These are phyloP conservation scores for Muscina levida DNA, from an alignment of 2,888 invertebrate species.

Conservation along the genomic window DNA sequence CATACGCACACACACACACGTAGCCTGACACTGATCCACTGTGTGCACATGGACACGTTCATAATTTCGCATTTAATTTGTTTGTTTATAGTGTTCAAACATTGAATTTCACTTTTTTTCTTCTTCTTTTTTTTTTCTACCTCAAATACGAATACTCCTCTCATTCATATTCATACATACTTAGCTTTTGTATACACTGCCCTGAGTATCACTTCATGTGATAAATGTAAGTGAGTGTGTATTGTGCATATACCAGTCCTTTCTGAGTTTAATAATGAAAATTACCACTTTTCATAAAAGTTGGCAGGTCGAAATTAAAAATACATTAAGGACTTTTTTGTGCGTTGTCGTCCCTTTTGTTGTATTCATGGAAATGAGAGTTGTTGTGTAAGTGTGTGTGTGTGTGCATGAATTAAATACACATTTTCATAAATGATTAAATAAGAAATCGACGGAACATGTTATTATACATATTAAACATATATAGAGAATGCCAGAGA, in stretches of 20 bases:
- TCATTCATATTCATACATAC: no score
- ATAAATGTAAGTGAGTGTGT: no score
- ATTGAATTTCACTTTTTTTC: slow-evolving; percentile 53
- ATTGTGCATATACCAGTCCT: no score
- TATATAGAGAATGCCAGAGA: not conserved
- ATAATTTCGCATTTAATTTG: not conserved
- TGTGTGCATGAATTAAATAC: slow-evolving; percentile 35
- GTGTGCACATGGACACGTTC: not conserved
- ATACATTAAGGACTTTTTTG: slow-evolving; percentile 58
- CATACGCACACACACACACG: no score
- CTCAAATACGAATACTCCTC: no score
- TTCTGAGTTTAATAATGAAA: slow-evolving; percentile 54
- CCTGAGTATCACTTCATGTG: no score
- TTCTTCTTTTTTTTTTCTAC: slow-evolving; percentile 6
- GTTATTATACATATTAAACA: not conserved
- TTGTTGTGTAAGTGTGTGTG: slow-evolving; percentile 36
- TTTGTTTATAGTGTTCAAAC: slow-evolving; percentile 24
- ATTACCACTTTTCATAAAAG: slow-evolving; percentile 64
- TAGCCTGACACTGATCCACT: not conserved
- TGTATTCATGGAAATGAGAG: slow-evolving; percentile 3
- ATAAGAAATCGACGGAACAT: slow-evolving; percentile 29
- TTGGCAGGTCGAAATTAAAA: slow-evolving; percentile 64
- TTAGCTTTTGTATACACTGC: no score
- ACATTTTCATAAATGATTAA: slow-evolving; percentile 45
- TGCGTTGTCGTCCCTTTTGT: not conserved